Evolutionary conservation across 2,888 invertebrate species (phyloP).

Genomic region (Arenicola marina): DNA sequence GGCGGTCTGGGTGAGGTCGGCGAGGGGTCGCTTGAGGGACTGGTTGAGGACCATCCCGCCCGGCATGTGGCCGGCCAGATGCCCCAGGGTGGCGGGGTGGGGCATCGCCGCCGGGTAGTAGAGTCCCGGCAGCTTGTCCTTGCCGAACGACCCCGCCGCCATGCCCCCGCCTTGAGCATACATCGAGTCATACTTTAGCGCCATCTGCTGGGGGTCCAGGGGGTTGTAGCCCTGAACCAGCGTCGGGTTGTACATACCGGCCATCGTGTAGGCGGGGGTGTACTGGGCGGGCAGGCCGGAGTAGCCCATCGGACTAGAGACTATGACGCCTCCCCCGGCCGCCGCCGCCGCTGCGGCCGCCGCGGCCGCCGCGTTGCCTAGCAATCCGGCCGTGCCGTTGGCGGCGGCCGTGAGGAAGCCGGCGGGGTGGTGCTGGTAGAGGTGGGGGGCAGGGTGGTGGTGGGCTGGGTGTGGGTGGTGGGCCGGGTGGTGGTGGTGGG

Average conservation of each 20-base stretch:
- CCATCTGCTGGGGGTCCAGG: not conserved
- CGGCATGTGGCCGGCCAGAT: too few relatives aligned
- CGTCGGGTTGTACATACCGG: not conserved
- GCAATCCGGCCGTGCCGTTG: not conserved
- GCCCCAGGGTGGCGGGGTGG: not conserved
- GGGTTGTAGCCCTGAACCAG: not conserved
- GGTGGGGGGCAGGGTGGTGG: not conserved
- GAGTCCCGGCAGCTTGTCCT: constrained; percentile 1
- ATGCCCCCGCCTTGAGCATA: not conserved
- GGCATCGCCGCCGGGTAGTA: not conserved
- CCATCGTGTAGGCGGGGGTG: not conserved
- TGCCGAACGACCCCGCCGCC: not conserved
- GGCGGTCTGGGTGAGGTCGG: not conserved
- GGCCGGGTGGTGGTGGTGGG: not conserved
- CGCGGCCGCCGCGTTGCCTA: not conserved
- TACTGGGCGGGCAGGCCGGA: not conserved
- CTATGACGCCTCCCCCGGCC: not conserved
- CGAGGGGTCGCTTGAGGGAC: not conserved
- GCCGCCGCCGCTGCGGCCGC: not conserved
- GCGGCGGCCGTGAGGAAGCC: not conserved
- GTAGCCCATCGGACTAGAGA: not conserved
- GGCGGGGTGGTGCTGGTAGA: not conserved
- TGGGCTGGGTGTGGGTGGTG: not conserved
- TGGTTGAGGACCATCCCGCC: constrained; percentile 1
- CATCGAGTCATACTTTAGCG: not conserved